Evolutionary conservation across 1,140 invertebrate species (phyloP), one percentile per base, ranked within the genome.

Genomic region (Patella vulgata): DNA sequence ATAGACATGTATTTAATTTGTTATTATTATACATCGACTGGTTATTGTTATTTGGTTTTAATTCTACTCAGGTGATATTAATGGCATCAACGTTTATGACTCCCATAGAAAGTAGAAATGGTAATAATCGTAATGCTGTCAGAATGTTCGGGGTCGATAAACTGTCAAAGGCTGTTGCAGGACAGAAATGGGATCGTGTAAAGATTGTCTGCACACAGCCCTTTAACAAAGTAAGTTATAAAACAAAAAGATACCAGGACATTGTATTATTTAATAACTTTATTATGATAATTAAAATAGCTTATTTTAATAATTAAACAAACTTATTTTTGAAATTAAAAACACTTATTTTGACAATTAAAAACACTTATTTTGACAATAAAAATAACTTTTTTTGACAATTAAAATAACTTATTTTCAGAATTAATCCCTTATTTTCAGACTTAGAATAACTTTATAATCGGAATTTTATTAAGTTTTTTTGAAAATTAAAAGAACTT

Each of bases 121-220:
- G 84, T 2, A 86, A 82, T n/a, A 90, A 90, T 68, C 71, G 83
- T 21, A 90, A 90, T 74, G 86, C 89, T 59, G 91, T 95, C 3
- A 86, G 92, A 56, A 91, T 92, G 77, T 95, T 95, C 79, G 85
- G 78, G n/a, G 67, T 74, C 14, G 86, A 89, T 12, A 86, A 90
- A 54, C 83, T 96, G 3, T 84, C 86, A 9, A 84, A 87, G 48
- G 74, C 79, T 5, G 83, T 86, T n/a, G 72, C 86, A 21, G 74
- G 84, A 12, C 85, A 92, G 77, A 92, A 90, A 78, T 96, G 92
- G 92, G 92, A 95, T 83, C 83, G 90, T 43, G 80, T 96, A 1
- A 93, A 94, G 83, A 82, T 95, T 46, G 88, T 94, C 3, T 95
- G 93, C 81, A 89, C 90, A 9, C 94, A 96, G 79, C 93, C 92